A percentile compares a stretch with the other conserved stretches of the same genome.
phyloP scores from a whole-genome alignment of 2,888 invertebrate species.

The Mesodorylaimus sp. region DNA sequence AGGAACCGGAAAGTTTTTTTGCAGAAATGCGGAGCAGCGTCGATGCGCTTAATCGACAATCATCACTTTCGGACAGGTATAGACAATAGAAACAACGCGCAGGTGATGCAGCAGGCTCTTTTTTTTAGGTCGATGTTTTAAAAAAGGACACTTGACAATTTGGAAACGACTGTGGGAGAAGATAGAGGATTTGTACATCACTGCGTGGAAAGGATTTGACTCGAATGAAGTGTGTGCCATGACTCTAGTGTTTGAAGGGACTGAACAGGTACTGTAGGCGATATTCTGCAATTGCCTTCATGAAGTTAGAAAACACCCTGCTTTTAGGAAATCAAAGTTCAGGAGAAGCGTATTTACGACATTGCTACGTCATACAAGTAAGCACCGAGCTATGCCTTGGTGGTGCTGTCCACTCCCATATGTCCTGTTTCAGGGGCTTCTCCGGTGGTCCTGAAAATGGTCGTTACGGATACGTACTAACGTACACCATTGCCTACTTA shows the following conservation, averaged over 20 bases:
- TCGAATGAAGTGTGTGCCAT: slow-evolving; percentile 63
- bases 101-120: too few species aligned
- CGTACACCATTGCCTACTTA: slow-evolving; percentile 93
- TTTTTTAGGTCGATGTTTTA: slow-evolving; percentile 50
- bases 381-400: slow-evolving; percentile 9
- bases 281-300: slow-evolving; percentile 13
- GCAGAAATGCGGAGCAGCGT: slow-evolving; percentile 73
- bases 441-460: slow-evolving; percentile 84
- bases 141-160: slow-evolving; percentile 42
- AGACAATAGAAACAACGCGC: too few species aligned
- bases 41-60: slow-evolving; percentile 88
- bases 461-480: slow-evolving; percentile 79
- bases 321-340: slow-evolving; percentile 49
- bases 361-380: slow-evolving; percentile 53
- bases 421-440: slow-evolving; percentile 47
- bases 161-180: slow-evolving; percentile 55
- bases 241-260: slow-evolving; percentile 73
- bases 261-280: slow-evolving; percentile 12
- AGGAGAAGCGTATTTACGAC: slow-evolving; percentile 56
- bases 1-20: too few species aligned
- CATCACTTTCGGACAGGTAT: slow-evolving; percentile 92
- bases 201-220: slow-evolving; percentile 67
- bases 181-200: slow-evolving; percentile 69
- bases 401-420: too few species aligned
- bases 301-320: neutral